Evolutionary conservation across 1,140 invertebrate species (phyloP).

Genomic region (Drosophila gunungcola): DNA sequence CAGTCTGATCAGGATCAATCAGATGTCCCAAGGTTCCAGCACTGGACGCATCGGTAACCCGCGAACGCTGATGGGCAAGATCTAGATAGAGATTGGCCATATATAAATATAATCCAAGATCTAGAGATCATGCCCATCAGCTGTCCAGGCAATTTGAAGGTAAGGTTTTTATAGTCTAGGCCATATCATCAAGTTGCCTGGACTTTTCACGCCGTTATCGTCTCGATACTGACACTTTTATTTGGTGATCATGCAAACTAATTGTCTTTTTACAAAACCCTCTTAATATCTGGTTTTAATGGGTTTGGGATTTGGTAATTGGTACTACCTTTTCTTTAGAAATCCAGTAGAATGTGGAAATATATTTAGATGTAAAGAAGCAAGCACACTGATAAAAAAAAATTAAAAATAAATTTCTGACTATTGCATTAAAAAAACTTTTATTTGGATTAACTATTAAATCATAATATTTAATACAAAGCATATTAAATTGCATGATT

Average conservation of each 20-base stretch:
- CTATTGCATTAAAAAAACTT: too few species aligned
- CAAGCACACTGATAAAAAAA: too few species aligned
- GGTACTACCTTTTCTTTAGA: too few species aligned
- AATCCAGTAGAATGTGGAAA: too few species aligned
- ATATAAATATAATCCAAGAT: not conserved
- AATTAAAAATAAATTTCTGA: too few species aligned
- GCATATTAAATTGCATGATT: too few species aligned
- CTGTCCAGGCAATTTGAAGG: slow-evolving; percentile 54
- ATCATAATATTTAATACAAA: too few species aligned
- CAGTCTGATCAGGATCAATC: slow-evolving; percentile 18
- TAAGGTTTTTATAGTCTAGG: slow-evolving; percentile 16
- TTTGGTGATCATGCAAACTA: slow-evolving; percentile 24
- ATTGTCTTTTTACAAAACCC: slow-evolving; percentile 6
- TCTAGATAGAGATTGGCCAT: not conserved
- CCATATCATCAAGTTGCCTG: slow-evolving; percentile 62
- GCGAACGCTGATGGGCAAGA: slow-evolving; percentile 34
- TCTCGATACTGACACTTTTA: slow-evolving; percentile 9
- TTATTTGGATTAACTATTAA: too few species aligned
- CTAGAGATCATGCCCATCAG: not conserved
- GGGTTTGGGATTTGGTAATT: not conserved
- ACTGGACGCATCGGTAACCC: slow-evolving; percentile 26
- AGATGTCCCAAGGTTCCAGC: slow-evolving; percentile 9
- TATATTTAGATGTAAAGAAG: too few species aligned
- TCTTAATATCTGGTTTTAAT: slow-evolving; percentile 5
- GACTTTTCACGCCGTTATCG: slow-evolving; percentile 1